Conservation (phyloP, 35 echinoderm and acorn worm species). For the Eucidaris tribuloides region DNA sequence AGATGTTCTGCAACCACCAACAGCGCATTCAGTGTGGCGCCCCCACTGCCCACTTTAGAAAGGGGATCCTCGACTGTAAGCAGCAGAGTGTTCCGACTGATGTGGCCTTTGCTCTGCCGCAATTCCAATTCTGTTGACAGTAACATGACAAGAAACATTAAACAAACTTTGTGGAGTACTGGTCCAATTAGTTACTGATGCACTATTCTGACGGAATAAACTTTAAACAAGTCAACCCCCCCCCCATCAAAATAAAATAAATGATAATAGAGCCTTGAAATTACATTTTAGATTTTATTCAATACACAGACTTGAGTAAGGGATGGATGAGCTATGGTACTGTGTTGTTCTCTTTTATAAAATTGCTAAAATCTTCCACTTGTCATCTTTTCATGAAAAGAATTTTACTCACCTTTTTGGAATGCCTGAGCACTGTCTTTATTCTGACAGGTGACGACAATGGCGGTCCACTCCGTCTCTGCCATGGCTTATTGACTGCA, state of each 20-base stretch:
- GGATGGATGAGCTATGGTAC: background rate
- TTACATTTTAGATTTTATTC: background rate
- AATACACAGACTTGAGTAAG: background rate
- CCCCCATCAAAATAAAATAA: background rate
- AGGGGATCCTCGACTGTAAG: constrained; percentile 93
- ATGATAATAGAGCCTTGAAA: background rate
- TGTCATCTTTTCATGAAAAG: background rate
- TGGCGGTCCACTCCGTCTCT: constrained; percentile 70
- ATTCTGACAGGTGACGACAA: constrained; percentile 65
- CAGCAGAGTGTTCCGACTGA: constrained; percentile 55
- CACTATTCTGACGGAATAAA: background rate
- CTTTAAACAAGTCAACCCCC: too few species aligned
- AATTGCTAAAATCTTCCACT: background rate
- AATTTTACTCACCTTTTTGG: constrained; percentile 56
- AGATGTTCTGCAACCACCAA: constrained; percentile 94
- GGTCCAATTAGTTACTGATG: background rate
- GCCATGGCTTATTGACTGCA: background rate
- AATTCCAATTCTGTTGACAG: constrained; percentile 71
- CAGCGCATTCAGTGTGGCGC: constrained; percentile 94
- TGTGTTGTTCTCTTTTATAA: background rate
- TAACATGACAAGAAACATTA: background rate
- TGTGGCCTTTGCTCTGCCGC: constrained; percentile 73
- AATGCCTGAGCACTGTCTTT: constrained; percentile 39
- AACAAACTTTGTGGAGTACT: background rate
- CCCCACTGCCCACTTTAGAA: constrained; percentile 82